These are phyloP conservation scores for Labroides dimidiatus DNA, from an alignment of 2,797 vertebrate genomes.

Conservation along the genomic window DNA sequence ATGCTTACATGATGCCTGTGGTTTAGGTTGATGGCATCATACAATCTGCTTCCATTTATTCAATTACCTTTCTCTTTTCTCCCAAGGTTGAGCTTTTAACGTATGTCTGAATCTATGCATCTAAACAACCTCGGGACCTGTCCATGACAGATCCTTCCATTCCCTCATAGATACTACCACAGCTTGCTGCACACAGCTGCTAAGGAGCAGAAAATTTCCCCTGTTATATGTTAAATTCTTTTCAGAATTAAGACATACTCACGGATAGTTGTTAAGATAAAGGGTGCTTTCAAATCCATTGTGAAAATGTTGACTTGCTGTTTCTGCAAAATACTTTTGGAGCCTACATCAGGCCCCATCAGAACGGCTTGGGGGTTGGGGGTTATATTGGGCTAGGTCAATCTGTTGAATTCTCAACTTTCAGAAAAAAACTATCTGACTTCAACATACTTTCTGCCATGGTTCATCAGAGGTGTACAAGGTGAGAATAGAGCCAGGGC, in stretches of 20 bases:
- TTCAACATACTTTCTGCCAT: too few species aligned
- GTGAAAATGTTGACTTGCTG: constrained; percentile 9
- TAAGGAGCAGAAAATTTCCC: constrained; percentile 11
- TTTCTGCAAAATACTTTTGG: not conserved
- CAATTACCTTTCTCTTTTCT: constrained; percentile 71
- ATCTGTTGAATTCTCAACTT: too few species aligned
- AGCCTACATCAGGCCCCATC: too few species aligned
- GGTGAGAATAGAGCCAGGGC: too few species aligned
- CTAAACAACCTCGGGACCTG: constrained; percentile 63
- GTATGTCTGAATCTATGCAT: constrained; percentile 68
- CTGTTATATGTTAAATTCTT: constrained; percentile 5
- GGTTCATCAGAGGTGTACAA: too few species aligned
- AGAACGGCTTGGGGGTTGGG: too few species aligned
- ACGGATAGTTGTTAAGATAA: constrained; percentile 1
- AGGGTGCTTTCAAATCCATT: not conserved
- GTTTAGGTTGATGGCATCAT: constrained; percentile 75
- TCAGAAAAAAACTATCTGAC: too few species aligned
- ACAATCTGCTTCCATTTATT: constrained; percentile 79
- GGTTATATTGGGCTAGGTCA: too few species aligned
- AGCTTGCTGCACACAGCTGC: constrained; percentile 15
- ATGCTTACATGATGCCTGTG: constrained; percentile 73
- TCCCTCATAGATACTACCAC: constrained; percentile 51
- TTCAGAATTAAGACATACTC: not conserved
- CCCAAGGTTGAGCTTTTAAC: constrained; percentile 76
- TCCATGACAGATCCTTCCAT: constrained; percentile 63